These are phyloP conservation scores for Cuniculus paca DNA, from an alignment of 2,797 vertebrate genomes.

Conservation along the genomic window DNA sequence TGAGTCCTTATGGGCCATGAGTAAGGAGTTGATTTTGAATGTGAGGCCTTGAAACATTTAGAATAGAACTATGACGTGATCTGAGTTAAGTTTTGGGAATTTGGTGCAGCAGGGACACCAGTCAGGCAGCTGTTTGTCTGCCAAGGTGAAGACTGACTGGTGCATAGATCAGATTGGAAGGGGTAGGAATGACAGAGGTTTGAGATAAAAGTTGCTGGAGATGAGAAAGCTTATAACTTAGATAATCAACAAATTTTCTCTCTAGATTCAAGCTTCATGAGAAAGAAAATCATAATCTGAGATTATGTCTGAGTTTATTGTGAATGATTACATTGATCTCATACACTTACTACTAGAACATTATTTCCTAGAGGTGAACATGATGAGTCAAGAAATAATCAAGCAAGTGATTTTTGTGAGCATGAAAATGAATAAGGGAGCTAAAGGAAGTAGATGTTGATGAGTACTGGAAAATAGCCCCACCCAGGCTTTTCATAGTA, in stretches of 20 bases:
- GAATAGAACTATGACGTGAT: not conserved
- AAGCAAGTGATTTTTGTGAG: not conserved
- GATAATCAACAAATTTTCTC: not conserved
- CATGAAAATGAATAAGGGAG: not conserved
- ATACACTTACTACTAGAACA: not conserved
- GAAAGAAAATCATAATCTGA: constrained; percentile 6
- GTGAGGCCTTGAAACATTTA: not conserved
- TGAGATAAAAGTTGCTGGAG: not conserved
- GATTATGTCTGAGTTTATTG: not conserved
- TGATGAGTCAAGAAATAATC: constrained; percentile 23
- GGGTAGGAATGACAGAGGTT: not conserved
- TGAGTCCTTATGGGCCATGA: too few relatives aligned
- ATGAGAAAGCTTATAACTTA: not conserved
- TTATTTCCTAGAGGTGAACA: not conserved
- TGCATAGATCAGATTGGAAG: not conserved
- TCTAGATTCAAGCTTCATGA: not conserved
- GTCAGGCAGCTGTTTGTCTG: not conserved
- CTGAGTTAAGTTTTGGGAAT: not conserved
- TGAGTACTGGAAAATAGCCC: not conserved
- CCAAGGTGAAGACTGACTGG: not conserved
- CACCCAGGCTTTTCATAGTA: not conserved
- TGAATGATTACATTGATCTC: not conserved
- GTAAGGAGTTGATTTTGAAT: not conserved
- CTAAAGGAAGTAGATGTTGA: not conserved
- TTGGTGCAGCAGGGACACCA: not conserved